These are phyloP conservation scores for Pyrgus malvae DNA, from an alignment of 2,888 invertebrate species.

Conservation along the genomic window DNA sequence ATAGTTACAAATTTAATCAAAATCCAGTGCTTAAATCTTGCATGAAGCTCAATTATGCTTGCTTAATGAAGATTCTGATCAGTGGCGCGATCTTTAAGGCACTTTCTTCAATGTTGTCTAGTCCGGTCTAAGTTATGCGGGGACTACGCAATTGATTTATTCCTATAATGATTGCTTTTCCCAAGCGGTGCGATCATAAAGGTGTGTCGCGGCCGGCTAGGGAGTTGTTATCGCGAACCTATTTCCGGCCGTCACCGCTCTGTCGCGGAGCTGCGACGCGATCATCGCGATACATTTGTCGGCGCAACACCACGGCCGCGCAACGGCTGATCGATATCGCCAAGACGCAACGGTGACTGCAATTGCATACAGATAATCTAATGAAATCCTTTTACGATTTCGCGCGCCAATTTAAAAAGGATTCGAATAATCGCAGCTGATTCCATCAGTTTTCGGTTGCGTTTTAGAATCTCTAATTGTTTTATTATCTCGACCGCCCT, in stretches of 20 bases:
- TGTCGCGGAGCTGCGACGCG: conserved; percentile 64
- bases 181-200: conserved; percentile 71
- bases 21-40: not conserved
- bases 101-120: conserved; percentile 23
- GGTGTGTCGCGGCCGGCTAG: conserved; percentile 62
- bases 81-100: conserved; percentile 14
- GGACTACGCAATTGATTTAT: conserved; percentile 68
- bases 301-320: conserved; percentile 58
- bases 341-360: conserved; percentile 58
- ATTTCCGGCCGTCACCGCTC: conserved; percentile 77
- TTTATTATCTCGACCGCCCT: not conserved
- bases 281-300: conserved; percentile 80
- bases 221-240: conserved; percentile 76
- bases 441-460: conserved; percentile 19
- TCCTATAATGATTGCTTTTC: conserved; percentile 75
- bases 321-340: conserved; percentile 62
- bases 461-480: conserved; percentile 29
- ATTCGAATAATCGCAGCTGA: conserved; percentile 33
- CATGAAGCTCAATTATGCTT: conserved; percentile 6
- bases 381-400: conserved; percentile 57
- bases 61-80: conserved; percentile 15
- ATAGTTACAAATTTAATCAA: not conserved
- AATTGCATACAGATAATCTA: conserved; percentile 71
- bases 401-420: conserved; percentile 41
- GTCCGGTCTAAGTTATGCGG: conserved; percentile 25